phyloP scores from a whole-genome alignment of 2,113 vertebrate species.

The Thamnophis sirtalis region DNA sequence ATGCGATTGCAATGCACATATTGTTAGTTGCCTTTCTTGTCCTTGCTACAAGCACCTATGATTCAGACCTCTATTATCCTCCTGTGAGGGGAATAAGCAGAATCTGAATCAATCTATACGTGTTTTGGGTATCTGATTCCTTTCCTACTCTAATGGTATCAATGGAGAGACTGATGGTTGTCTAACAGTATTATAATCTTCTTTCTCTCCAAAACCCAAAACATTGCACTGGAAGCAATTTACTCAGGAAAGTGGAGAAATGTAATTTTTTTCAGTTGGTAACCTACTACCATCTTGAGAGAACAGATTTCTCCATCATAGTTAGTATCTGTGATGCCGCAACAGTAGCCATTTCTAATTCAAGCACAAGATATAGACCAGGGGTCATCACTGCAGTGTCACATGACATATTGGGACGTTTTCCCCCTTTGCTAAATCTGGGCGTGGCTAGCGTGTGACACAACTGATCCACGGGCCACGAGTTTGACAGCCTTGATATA shows the following conservation, averaged over 20 bases:
- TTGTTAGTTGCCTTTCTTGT: background rate
- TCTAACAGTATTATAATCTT: background rate
- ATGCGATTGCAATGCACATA: background rate
- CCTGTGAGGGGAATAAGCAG: background rate
- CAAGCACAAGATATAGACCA: background rate
- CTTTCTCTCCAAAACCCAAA: background rate
- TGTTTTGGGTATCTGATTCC: too few species aligned
- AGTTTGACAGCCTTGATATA: background rate
- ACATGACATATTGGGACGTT: too few species aligned
- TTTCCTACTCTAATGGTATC: background rate
- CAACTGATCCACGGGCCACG: too few species aligned
- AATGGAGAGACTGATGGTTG: background rate
- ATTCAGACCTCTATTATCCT: background rate
- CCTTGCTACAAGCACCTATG: background rate
- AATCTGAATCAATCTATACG: background rate
- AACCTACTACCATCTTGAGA: background rate
- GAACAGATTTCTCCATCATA: background rate
- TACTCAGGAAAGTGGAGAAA: background rate
- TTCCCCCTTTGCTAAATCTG: too few species aligned
- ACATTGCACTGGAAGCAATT: background rate
- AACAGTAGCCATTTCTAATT: background rate
- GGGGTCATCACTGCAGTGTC: too few species aligned
- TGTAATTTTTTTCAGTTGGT: background rate
- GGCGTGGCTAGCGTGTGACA: fast-evolving
- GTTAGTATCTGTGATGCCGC: background rate